Base-by-base conservation (phyloP, 2,797 vertebrate species). In the Poliocrania exsul region DNA sequence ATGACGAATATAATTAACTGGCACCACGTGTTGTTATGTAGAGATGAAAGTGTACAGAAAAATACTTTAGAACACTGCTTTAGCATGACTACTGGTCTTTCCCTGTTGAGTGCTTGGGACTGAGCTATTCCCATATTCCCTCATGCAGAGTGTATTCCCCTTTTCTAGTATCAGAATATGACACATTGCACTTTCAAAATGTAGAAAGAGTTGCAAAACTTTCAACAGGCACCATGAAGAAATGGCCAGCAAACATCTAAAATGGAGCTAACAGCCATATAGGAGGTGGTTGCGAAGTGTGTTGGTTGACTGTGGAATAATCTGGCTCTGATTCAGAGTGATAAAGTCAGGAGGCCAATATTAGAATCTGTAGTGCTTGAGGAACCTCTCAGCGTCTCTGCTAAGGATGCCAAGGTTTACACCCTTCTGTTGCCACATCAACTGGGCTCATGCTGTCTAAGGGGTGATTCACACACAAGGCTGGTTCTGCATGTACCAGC, bases 341-440 rank as follows among this genome's bases (percentile, higher is more conserved):
- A 88, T 90, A 56, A 96, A 94, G 86, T 92, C 91, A 92, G 79
- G 60, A 92, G 53, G 61, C 71, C 50, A 87, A 61, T 92, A 96
- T 82, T 88, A 93, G 86, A 94, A 89, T 84, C 81, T 15, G 42
- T 4, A 50, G 56, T 16, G 8, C 4, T 47, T 73, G 66, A 83
- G 69, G 71, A 70, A 81, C 87, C 56, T 79, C 86, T 93, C 46
- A 13, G 88, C 4, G 1, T 62, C 84, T 88, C 66, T 67, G 44
- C 65, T 82, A 61, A 16, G 8, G 78, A 78, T 96, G 94, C 81
- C 79, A 75, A 78, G 71, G 83, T 81, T 83, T 44, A 88, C 54
- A 46, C 64, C 42, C 64, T 16, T 35, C 13, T 11, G 72, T 44
- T 96, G 74, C 91, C 71, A 69, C 87, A 86, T 80, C 67, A 82